Percentiles rank a stretch among this genome's conserved stretches.
phyloP scores from a whole-genome alignment of 2,888 invertebrate species.

The Eupithecia pulchellata region DNA sequence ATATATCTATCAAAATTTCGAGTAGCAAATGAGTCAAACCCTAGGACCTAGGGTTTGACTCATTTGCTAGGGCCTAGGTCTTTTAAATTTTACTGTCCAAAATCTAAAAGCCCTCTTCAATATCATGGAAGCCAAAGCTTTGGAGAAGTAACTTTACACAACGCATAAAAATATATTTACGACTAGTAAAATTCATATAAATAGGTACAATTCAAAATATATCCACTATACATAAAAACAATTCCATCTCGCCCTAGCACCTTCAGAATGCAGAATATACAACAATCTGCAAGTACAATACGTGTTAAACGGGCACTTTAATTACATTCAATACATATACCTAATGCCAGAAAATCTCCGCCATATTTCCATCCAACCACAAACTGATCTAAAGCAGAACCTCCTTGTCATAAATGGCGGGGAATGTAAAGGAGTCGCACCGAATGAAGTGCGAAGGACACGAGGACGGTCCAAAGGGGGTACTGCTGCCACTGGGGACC shows the following conservation, averaged over 20 bases:
- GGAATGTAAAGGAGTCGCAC: conserved; percentile 49
- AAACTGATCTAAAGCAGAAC: conserved; percentile 46
- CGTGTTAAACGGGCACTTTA: conserved; percentile 13
- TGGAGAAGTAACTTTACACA: conserved; percentile 21
- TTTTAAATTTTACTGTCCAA: conserved; percentile 19
- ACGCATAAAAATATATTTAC: conserved; percentile 31
- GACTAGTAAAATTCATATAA: conserved; percentile 47
- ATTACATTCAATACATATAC: neutral
- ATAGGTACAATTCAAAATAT: conserved; percentile 31
- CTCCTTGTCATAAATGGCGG: conserved; percentile 57
- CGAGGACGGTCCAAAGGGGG: conserved; percentile 42
- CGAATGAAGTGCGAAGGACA: conserved; percentile 44
- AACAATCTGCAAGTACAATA: conserved; percentile 23
- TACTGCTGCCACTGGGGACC: conserved; percentile 38
- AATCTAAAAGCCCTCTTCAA: conserved; percentile 24
- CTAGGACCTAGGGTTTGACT: too few species aligned
- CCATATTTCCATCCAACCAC: conserved; percentile 37
- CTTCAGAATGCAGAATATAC: conserved; percentile 6
- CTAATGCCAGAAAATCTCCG: conserved; percentile 23
- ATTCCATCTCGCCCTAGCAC: conserved; percentile 26
- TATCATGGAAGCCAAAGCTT: conserved; percentile 24
- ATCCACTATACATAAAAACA: conserved; percentile 33
- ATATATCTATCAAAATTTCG: conserved; percentile 24
- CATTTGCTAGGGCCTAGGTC: too few species aligned
- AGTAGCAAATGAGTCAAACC: neutral